phyloP scores from a whole-genome alignment of 2,888 invertebrate species.

The Hanleya hanleyi region DNA sequence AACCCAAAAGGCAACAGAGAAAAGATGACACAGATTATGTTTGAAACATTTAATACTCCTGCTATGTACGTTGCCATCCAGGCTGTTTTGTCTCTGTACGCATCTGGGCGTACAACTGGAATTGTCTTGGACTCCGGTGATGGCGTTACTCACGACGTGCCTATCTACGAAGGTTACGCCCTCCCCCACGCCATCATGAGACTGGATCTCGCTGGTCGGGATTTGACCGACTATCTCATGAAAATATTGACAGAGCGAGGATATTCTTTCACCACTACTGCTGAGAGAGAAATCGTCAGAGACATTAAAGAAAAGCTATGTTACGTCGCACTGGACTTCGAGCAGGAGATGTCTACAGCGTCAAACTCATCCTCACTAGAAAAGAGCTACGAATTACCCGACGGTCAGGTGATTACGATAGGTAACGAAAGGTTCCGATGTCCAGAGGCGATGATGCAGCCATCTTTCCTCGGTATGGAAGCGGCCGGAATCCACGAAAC shows the following conservation, averaged over 20 bases:
- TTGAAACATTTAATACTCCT: conserved; percentile 87
- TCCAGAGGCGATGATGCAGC: conserved; percentile 70
- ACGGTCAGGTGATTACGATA: conserved; percentile 69
- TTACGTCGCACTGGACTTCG: conserved; percentile 65
- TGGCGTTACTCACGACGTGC: conserved; percentile 95
- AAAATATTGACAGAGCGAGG: conserved; percentile 82
- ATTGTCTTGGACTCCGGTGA: conserved; percentile 95
- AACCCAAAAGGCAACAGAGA: conserved; percentile 92
- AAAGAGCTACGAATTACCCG: conserved; percentile 69
- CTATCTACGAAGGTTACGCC: conserved; percentile 94
- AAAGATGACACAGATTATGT: conserved; percentile 83
- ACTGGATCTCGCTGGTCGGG: conserved; percentile 93
- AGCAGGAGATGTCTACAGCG: conserved; percentile 62
- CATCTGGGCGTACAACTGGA: conserved; percentile 97
- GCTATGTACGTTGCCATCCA: conserved; percentile 97
- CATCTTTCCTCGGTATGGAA: conserved; percentile 69
- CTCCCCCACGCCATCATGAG: conserved; percentile 96
- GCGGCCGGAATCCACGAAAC: conserved; percentile 63
- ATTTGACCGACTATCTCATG: conserved; percentile 97
- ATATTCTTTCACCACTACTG: conserved; percentile 72
- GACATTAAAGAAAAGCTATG: conserved; percentile 69
- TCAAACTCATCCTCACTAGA: conserved; percentile 56
- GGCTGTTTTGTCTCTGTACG: conserved; percentile 93
- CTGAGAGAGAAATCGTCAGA: conserved; percentile 69
- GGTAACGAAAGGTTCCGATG: conserved; percentile 70